Evolutionary conservation across 2,888 invertebrate species (phyloP).

Genomic region (Axea sp.): DNA sequence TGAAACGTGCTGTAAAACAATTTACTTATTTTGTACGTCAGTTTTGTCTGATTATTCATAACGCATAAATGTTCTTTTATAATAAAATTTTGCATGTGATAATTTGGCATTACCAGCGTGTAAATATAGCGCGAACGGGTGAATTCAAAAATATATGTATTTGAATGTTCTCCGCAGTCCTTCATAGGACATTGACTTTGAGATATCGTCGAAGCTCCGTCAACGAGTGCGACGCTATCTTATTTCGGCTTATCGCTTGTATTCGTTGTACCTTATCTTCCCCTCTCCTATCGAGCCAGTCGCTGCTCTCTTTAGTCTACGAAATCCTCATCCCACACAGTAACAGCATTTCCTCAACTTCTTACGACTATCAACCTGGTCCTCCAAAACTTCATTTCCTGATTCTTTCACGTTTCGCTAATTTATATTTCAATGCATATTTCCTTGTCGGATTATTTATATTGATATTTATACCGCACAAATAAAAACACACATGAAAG

Average conservation of each 20-base stretch:
- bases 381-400: too few relatives aligned
- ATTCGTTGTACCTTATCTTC: conserved; percentile 74
- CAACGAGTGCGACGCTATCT: conserved; percentile 72
- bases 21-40: too few relatives aligned
- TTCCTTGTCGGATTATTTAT: too few relatives aligned
- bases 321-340: conserved; percentile 61
- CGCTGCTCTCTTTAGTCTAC: conserved; percentile 61
- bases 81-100: conserved; percentile 31
- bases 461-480: too few relatives aligned
- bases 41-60: too few relatives aligned
- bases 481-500: too few relatives aligned
- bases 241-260: conserved; percentile 77
- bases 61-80: too few relatives aligned
- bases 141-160: conserved; percentile 56
- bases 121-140: conserved; percentile 43
- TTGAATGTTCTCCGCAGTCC: conserved; percentile 71
- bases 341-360: conserved; percentile 34
- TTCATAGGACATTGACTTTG: conserved; percentile 80
- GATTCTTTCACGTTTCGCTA: too few relatives aligned
- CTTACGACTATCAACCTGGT: too few relatives aligned
- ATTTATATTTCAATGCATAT: too few relatives aligned
- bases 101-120: conserved; percentile 24
- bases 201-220: conserved; percentile 76
- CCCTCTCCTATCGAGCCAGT: conserved; percentile 65
- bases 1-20: too few relatives aligned